These are phyloP conservation scores for Parambassis ranga DNA, from an alignment of 2,797 vertebrate species.

Conservation along the genomic window DNA sequence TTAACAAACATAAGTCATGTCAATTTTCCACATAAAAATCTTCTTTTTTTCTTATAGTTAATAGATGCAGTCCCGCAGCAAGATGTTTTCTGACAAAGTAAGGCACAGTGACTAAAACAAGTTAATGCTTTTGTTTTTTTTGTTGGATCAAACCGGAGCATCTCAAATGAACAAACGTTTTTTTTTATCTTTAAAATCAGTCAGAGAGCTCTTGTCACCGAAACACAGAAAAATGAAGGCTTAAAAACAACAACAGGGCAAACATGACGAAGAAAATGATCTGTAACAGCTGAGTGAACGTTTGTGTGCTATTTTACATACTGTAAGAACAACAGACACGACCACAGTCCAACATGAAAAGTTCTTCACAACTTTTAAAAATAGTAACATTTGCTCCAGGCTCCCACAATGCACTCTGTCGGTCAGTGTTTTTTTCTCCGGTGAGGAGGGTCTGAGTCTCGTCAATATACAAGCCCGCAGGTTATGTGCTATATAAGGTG, in stretches of 20 bases:
- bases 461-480: slow-evolving; percentile 53
- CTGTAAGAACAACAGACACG: slow-evolving; percentile 74
- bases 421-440: slow-evolving; percentile 24
- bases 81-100: slow-evolving; percentile 68
- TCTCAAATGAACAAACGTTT: slow-evolving; percentile 2
- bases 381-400: slow-evolving; percentile 65
- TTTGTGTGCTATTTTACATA: slow-evolving; percentile 79
- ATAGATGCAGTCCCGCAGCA: slow-evolving; percentile 35
- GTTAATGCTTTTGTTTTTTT: slow-evolving; percentile 40
- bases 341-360: slow-evolving; percentile 79
- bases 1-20: no score
- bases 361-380: slow-evolving; percentile 77
- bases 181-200: neutral
- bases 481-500: slow-evolving; percentile 72
- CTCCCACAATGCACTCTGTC: slow-evolving; percentile 32
- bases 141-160: slow-evolving; percentile 10
- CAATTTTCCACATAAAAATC: no score
- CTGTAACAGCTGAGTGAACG: slow-evolving; percentile 42
- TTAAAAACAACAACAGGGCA: slow-evolving; percentile 49
- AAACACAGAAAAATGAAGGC: slow-evolving; percentile 49
- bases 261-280: slow-evolving; percentile 58
- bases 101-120: slow-evolving; percentile 81
- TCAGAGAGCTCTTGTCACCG: slow-evolving; percentile 15
- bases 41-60: slow-evolving; percentile 1
- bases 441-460: slow-evolving; percentile 50